phyloP scores from a whole-genome alignment of 2,888 invertebrate species.

The Scaptomyza polygonia region DNA sequence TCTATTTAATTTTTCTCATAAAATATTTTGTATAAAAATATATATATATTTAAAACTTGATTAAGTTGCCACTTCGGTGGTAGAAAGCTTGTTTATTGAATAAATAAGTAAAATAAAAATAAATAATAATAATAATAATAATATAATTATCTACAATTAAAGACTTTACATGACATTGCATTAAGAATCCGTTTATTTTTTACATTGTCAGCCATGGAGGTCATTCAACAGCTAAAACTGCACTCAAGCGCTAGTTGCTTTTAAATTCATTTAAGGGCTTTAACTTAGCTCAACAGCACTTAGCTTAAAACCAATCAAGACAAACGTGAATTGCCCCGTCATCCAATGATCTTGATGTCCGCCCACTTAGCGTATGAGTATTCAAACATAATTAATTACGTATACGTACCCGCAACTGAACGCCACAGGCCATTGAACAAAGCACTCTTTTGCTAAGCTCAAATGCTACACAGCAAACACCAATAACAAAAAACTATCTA shows the following conservation, averaged over 20 bases:
- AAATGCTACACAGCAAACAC: constrained; percentile 5
- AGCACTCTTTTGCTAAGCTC: constrained; percentile 11
- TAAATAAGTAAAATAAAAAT: no score
- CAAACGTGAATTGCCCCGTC: constrained; percentile 39
- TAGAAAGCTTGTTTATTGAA: no score
- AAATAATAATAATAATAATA: no score
- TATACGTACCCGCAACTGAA: constrained; percentile 43
- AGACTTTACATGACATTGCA: no score
- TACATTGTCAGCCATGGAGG: not conserved
- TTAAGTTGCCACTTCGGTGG: no score
- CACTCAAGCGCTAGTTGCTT: not conserved
- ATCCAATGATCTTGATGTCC: constrained; percentile 22
- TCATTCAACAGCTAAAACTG: not conserved
- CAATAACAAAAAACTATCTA: not conserved
- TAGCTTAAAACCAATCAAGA: constrained; percentile 26
- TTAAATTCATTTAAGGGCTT: constrained; percentile 1
- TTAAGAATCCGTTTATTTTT: no score
- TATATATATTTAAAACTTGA: no score
- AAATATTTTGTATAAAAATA: no score
- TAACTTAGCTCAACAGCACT: constrained; percentile 13
- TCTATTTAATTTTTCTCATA: no score
- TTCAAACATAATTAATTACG: constrained; percentile 61
- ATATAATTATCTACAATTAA: no score
- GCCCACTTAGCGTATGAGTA: constrained; percentile 47
- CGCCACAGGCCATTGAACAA: constrained; percentile 23